phyloP scores from a whole-genome alignment of 23 tunicate genomes.

The Ascidia mentula region DNA sequence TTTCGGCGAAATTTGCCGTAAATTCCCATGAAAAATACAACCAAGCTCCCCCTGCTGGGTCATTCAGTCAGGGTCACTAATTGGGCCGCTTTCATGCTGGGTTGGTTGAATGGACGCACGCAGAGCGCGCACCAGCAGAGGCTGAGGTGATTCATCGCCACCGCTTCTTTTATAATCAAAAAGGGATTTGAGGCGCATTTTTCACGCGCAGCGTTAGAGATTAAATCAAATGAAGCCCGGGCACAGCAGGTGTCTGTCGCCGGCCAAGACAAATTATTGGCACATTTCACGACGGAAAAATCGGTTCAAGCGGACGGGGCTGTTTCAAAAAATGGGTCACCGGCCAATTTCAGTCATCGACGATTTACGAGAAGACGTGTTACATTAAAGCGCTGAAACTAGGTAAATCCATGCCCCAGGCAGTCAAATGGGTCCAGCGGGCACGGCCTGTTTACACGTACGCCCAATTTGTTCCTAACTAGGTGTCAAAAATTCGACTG shows the following conservation, averaged over 20 bases:
- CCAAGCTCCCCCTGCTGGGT: background rate
- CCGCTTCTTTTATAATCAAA: background rate
- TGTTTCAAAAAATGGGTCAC: no score
- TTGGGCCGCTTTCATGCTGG: background rate
- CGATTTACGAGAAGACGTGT: no score
- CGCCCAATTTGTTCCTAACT: conserved; percentile 11
- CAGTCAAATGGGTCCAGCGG: background rate
- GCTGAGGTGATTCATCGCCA: background rate
- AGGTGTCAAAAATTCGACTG: background rate
- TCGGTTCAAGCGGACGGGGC: no score
- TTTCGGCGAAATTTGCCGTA: no score
- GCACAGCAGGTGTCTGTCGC: conserved; percentile 6
- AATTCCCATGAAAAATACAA: background rate
- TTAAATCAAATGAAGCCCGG: conserved; percentile 7
- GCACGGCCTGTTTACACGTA: conserved; percentile 1
- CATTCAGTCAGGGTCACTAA: background rate
- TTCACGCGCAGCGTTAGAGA: background rate
- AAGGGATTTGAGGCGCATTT: conserved; percentile 7
- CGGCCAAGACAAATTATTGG: background rate
- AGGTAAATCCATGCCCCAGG: no score
- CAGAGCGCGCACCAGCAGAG: background rate
- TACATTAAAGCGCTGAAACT: no score
- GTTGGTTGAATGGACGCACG: background rate
- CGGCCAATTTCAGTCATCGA: no score
- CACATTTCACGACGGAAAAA: no score